Percentiles rank a stretch among this genome's conserved stretches.
phyloP scores from a whole-genome alignment of 2,113 vertebrate genomes.

The Pteronura brasiliensis region DNA sequence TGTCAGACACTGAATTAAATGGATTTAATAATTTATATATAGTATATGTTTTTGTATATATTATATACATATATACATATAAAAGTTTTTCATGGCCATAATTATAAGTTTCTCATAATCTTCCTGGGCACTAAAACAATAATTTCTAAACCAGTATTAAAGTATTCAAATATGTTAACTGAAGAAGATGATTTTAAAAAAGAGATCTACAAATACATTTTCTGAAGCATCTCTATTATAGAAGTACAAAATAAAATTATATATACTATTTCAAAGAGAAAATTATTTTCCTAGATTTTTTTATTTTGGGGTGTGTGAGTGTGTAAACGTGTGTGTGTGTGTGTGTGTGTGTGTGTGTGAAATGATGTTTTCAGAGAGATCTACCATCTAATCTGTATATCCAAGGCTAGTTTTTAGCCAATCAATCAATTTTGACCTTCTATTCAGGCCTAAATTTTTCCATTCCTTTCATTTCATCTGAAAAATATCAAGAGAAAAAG shows the following conservation, averaged over 20 bases:
- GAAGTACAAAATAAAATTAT: neutral
- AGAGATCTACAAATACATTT: neutral
- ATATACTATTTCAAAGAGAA: neutral
- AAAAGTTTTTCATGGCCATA: neutral
- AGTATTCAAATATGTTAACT: neutral
- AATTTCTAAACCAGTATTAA: neutral
- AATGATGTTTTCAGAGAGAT: too few relatives aligned
- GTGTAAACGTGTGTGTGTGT: neutral
- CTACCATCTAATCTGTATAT: neutral
- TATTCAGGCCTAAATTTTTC: constrained; percentile 67
- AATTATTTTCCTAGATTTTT: neutral
- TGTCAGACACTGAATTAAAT: neutral
- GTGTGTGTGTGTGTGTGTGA: neutral
- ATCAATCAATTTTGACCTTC: constrained; percentile 73
- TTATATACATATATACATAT: neutral
- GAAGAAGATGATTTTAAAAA: neutral
- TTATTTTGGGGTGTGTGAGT: neutral
- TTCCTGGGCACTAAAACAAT: neutral
- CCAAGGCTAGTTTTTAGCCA: constrained; percentile 26
- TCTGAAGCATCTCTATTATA: neutral
- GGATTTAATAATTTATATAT: neutral
- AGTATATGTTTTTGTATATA: neutral
- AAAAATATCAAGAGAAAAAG: constrained; percentile 59
- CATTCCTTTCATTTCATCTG: constrained; percentile 54
- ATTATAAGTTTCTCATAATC: neutral